Base-by-base conservation (phyloP, 2,797 vertebrate species). In the Thripadectes ignobilis region DNA sequence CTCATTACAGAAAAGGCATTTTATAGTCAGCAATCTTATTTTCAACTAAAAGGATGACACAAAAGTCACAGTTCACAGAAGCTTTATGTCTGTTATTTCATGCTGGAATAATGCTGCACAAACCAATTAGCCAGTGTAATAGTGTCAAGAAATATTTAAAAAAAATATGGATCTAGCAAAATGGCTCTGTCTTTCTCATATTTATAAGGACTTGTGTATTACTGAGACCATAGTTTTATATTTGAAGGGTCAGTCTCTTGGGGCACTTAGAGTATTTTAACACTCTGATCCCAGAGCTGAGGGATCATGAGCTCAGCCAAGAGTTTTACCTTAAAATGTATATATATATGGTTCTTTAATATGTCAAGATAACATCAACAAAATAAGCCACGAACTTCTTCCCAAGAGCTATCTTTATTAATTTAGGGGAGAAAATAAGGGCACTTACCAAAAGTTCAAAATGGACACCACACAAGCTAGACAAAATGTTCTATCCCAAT, bases 71-170 rank as follows among this genome's bases (percentile, higher is more conserved):
- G 73, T 80, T 93, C 88, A 68, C 24, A 65, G 72, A 59, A 93
- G 38, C 38, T 83, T 89, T 74, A 91, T 68, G 45, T 46, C 49
- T 91, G 27, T 58, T 95, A 91, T 89, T 80, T 89, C 88, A 67
- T 67, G 27, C 68, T 88, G 72, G 38, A 89, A 88, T 89, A 91
- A 88, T 68, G 54, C 23, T 4, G 5, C 29, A 74, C 45, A 73
- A 92, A 76, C 71, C 45, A 91, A 89, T 94, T 94, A 94, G 26
- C 17, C 61, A 65, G 7, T 41, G n/a, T 39, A 73, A 67, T 18
- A 82, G 17, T 43, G 27, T 74, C 66, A 74, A 41, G 49, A 5
- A 36, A 21, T 34, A 82, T 61, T 67, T 57, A 49, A 57, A 63
- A 23, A 26, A 91, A 74, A 61, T 52, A 2, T 10, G 9, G 8